Base-by-base conservation (phyloP, 1,140 invertebrate species). In the Daktulosphaira vitifoliae region DNA sequence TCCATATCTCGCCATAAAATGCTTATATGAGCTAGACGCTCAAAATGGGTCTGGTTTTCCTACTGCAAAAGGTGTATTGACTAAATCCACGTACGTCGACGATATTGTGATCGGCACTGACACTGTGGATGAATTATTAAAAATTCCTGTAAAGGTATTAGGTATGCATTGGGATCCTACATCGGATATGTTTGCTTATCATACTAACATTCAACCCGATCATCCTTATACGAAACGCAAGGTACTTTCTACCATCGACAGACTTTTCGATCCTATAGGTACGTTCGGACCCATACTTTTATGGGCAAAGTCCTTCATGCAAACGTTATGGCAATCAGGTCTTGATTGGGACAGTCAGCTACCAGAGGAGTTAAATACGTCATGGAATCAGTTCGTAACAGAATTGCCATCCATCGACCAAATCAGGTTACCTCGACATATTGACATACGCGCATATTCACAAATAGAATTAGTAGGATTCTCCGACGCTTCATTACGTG, bases 211-310 rank as follows among this genome's bases (percentile, higher is more conserved):
- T 2, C n/a, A n/a, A n/a, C 22, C 22, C 1, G 13, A 50, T 7
- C 1, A 13, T 6, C 23, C 15, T 0, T 7, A 16, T 1, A 49
- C 68, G 20, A 69, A 70, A 26, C 15, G 68, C 1, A 13, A 54
- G 9, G 48, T 71, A 1, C 49, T 69, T 2, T 66, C 56, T 7
- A 48, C 65, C 20, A 70, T 72, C 39, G 64, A 68, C 9, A 54
- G 54, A 26, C 53, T 73, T 9, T 74, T 68, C 37, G 73, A 74
- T 66, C 73, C 71, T 0, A 18, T 73, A n/a, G 70, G 70, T 0
- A 53, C 71, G 1, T 13, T 73, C 1, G 65, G 46, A 5, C 70
- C 72, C 9, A 67, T 72, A 15, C 67, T 68, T 11, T 53, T 73
- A 2, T 65, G 52, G 15, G 67, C 62, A 4, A 70, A 70, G 9